Base-by-base conservation (phyloP, 2,888 invertebrate genomes). In the Noctua janthina region DNA sequence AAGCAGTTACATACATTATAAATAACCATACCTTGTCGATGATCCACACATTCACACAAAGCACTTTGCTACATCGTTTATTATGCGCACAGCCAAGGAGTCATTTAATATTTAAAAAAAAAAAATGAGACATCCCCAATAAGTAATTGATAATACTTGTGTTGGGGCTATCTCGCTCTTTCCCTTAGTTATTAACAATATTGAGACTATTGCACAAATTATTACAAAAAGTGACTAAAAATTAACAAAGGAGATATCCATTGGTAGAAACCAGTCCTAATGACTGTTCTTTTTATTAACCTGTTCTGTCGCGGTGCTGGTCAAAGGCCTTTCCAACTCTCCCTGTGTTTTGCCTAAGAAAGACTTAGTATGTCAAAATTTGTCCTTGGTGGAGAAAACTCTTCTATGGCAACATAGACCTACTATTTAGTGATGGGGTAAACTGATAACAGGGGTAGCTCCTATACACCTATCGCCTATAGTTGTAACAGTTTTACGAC, bases 401-500 rank as follows among this genome's bases (percentile, higher is more conserved):
- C 35, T 35, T 46, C 46, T n/a, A n/a, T 46, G 15, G 64, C n/a
- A 64, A 43, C 69, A 46, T 15, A 49, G 46, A 49, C 5, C 0
- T 23, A 39, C 20, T 43, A 46, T n/a, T 23, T 23, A 51, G 43
- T 46, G 76, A 71, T 83, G 62, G 15, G 67, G 54, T 67, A 39
- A 74, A 15, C 67, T 51, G 76, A 82, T 87, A 70, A 10, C 15
- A 59, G 39, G 87, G 84, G 72, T 70, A 73, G 69, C 54, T 74
- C 43, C 29, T 23, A n/a, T 6, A 66, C 29, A 56, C 46, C 35
- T 67, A 15, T 54, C 6, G n/a, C 23, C 7, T 39, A 23, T 29
- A 70, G 80, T 66, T 67, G n/a, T 10, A 69, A 62, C 51, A 74
- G 66, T 83, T 84, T 85, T 75, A 80, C 74, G 85, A 82, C 73